phyloP scores from a whole-genome alignment of 2,888 invertebrate species.

The Tenthredo mesomela region DNA sequence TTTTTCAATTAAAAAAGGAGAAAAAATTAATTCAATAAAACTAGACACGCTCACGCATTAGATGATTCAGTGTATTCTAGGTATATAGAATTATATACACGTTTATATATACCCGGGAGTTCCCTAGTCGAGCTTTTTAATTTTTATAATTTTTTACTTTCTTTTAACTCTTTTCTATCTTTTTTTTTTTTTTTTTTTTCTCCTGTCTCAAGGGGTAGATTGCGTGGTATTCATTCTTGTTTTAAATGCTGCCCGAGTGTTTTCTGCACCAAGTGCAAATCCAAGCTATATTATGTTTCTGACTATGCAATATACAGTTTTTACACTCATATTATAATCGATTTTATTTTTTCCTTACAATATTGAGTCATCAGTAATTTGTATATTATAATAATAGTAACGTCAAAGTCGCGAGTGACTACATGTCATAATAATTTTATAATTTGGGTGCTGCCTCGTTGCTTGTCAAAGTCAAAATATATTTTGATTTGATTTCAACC shows the following conservation, averaged over 20 bases:
- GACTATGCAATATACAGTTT: no score
- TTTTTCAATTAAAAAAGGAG: neutral
- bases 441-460: neutral
- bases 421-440: neutral
- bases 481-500: slow-evolving; percentile 27
- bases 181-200: neutral
- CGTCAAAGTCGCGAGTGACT: neutral
- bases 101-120: neutral
- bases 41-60: neutral
- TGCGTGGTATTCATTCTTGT: neutral
- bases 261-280: neutral
- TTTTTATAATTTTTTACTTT: neutral
- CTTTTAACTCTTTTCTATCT: neutral
- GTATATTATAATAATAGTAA: neutral
- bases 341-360: no score
- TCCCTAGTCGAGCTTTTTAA: neutral
- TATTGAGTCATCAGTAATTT: neutral
- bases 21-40: neutral
- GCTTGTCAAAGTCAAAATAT: neutral
- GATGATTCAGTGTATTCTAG: neutral
- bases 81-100: neutral
- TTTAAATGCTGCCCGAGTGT: neutral
- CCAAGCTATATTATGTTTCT: no score
- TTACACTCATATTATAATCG: no score
- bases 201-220: slow-evolving; percentile 23